Base-by-base conservation (phyloP, 2,888 invertebrate species). In the Sarcophaga carnaria region DNA sequence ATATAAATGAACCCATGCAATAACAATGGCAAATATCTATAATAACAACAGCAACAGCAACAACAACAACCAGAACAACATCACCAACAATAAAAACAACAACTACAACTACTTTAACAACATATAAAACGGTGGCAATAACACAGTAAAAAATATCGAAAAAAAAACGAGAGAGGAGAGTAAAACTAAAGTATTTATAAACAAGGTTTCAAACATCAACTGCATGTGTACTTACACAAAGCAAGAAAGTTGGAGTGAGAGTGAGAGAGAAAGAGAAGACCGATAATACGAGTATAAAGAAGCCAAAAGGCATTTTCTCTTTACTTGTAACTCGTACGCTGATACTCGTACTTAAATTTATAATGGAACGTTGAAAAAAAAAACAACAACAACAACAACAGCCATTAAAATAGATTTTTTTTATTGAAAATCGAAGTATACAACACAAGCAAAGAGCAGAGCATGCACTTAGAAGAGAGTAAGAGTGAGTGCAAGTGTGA, bases 1-100 rank as follows among this genome's bases (percentile, higher is more conserved):
- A 85, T 80, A 87, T 86, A 84, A 79, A 87, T 85, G 87, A 83
- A 87, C 83, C 71, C 49, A 76, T 60, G 37, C 80, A 83, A 87
- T 66, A 83, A 74, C 12, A 80, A 54, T 54, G 88, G 81, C 80
- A 87, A 88, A 54, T 62, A 79, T 63, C 80, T 81, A 87, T 66
- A 83, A 74, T 12, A 80, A 54, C 49, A 88, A 82, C 80, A 86
- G 88, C 60, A 85, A 74, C 70, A 80, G 80, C 76, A 82, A 74
- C 67, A 80, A 76, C 81, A 72, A 22, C 59, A 54, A 20, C 62
- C 80, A 8, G 45, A 20, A 78, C 37, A 67, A 59, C 59, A 59
- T 59, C 17, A 59, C 14, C 14, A 59, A 59, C 2, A 59, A 59
- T 14, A 59, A n/a, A 14, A 59, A 14, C 10, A 6, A n/a, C 59